phyloP scores from a whole-genome alignment of 2,113 vertebrate species.

The Phylloscopus trochilus region DNA sequence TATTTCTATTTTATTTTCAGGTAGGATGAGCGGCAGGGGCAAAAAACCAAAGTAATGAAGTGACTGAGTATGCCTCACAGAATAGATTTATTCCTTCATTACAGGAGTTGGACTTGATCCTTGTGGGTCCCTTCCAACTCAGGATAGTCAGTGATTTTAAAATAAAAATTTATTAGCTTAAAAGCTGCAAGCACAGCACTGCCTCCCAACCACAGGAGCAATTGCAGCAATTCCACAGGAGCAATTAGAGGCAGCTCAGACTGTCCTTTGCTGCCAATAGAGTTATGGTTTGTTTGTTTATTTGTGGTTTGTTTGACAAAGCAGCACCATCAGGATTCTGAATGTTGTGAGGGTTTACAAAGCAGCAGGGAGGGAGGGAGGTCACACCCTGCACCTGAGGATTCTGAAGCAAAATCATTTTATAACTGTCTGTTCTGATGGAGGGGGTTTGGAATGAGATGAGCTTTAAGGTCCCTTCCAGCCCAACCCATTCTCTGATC shows the following conservation, averaged over 20 bases:
- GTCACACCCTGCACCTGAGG: not conserved
- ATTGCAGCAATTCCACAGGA: not conserved
- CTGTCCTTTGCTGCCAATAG: not conserved
- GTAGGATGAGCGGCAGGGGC: not conserved
- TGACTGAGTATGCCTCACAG: not conserved
- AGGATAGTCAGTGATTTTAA: not conserved
- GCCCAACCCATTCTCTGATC: not conserved
- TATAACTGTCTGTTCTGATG: accelerated
- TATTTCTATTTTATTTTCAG: not conserved
- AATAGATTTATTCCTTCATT: not conserved
- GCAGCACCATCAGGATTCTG: not conserved
- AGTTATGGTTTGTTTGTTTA: not conserved
- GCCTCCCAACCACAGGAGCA: not conserved
- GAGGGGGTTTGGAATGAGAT: accelerated
- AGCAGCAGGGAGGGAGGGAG: not conserved
- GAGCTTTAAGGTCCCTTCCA: not conserved
- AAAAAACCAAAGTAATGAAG: not conserved
- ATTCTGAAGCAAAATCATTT: not conserved
- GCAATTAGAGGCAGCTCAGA: not conserved
- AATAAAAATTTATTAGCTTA: not conserved
- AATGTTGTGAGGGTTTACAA: not conserved
- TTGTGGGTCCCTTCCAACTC: not conserved
- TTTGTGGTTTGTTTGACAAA: not conserved
- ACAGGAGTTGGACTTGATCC: not conserved
- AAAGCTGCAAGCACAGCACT: not conserved